Evolutionary conservation across 1,140 invertebrate genomes (phyloP), one percentile per base, ranked within the genome.

Genomic region (Trialeurodes vaporariorum): DNA sequence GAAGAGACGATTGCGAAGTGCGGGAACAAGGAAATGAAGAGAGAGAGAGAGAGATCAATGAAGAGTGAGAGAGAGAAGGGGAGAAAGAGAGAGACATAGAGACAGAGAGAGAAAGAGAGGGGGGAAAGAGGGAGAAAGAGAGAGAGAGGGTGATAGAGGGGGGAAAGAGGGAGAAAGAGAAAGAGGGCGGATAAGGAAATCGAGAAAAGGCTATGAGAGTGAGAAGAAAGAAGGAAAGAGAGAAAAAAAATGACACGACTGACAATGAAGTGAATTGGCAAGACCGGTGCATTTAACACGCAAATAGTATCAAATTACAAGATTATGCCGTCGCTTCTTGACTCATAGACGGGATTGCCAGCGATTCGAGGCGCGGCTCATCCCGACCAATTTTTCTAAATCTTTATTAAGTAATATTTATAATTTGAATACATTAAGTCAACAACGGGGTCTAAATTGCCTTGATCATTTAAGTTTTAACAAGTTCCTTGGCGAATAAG

Each of bases 341-440:
- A 49, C 34, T 5, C 34, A 17, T 17, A 17, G 34, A 9, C 34
- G 5, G 5, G 5, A 5, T 5, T 5, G 34, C 5, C 5, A 49
- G 34, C 5, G 34, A 17, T 5, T 5, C 34, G 34, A 49, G 34
- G 34, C 5, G 34, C 5, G 5, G 34, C 5, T 5, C 34, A 5
- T 49, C 34, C 34, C 34, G 34, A n/a, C n/a, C n/a, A n/a, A 49
- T 49, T 49, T 49, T 9, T 49, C 34, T 49, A 49, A 49, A 49
- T 49, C 34, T 49, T 49, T 49, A 49, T 49, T 49, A 49, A 49
- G 34, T 49, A 49, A 49, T 49, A 49, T 49, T 49, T 49, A 49
- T 49, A 49, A 49, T 49, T 49, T 49, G 34, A 49, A 49, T 49
- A 49, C 34, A 49, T 49, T 49, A 49, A 49, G 34, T 49, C 34